phyloP scores from a whole-genome alignment of 2,888 invertebrate genomes.

The Melolontha melolontha region DNA sequence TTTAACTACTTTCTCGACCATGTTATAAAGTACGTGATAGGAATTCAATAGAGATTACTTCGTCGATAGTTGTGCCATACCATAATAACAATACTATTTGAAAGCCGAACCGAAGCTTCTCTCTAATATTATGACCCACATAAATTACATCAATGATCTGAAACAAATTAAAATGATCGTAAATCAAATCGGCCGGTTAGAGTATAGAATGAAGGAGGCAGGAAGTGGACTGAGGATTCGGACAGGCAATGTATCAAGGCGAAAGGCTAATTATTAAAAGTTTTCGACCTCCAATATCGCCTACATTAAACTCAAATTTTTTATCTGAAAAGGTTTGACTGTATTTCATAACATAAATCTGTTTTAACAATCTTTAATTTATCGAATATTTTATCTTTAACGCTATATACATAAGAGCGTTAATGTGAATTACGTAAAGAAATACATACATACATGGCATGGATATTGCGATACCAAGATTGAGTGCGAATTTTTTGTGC shows the following conservation, averaged over 20 bases:
- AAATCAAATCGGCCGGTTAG: slow-evolving; percentile 47
- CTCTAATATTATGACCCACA: slow-evolving; percentile 40
- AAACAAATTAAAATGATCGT: slow-evolving; percentile 53
- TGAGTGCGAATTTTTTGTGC: too few species aligned
- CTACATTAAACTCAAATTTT: slow-evolving; percentile 52
- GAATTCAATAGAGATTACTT: too few species aligned
- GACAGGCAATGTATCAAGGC: slow-evolving; percentile 52
- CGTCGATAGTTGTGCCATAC: slow-evolving; percentile 11
- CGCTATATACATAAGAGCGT: too few species aligned
- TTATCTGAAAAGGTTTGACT: slow-evolving; percentile 46
- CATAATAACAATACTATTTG: slow-evolving; percentile 3
- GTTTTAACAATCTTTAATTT: slow-evolving; percentile 44
- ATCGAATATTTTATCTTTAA: too few species aligned
- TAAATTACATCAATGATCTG: slow-evolving; percentile 53
- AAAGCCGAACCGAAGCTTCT: slow-evolving; percentile 18
- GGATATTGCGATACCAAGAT: too few species aligned
- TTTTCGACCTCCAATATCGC: slow-evolving; percentile 49
- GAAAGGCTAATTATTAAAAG: slow-evolving; percentile 53
- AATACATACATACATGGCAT: too few species aligned
- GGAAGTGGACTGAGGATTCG: slow-evolving; percentile 44
- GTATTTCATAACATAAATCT: slow-evolving; percentile 48
- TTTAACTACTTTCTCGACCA: too few species aligned
- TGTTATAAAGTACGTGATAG: too few species aligned
- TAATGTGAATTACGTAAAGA: too few species aligned
- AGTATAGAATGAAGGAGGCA: slow-evolving; percentile 19